phyloP scores from a whole-genome alignment of 2,888 invertebrate genomes.

The Teinopalpus imperialis region DNA sequence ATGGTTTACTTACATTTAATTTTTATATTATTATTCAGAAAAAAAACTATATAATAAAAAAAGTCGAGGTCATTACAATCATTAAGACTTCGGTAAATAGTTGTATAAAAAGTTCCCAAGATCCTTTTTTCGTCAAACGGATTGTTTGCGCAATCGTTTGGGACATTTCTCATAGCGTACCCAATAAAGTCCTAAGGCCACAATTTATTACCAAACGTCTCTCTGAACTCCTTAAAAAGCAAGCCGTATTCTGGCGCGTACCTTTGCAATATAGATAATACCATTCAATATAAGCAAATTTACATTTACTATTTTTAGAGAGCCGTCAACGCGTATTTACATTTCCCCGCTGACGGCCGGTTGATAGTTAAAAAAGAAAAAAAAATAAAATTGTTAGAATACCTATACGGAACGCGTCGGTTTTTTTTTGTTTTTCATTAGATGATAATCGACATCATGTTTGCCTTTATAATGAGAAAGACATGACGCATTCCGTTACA shows the following conservation, averaged over 20 bases:
- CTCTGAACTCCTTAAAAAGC: conserved; percentile 52
- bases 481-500: conserved; percentile 38
- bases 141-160: conserved; percentile 42
- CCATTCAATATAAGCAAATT: conserved; percentile 33
- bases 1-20: conserved; percentile 80
- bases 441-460: neutral
- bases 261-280: conserved; percentile 22
- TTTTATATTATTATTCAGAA: conserved; percentile 78
- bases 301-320: conserved; percentile 46
- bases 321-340: conserved; percentile 55
- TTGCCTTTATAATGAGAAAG: conserved; percentile 5
- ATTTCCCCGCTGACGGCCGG: conserved; percentile 35
- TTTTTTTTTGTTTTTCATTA: neutral
- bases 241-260: conserved; percentile 49
- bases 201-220: conserved; percentile 71
- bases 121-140: conserved; percentile 38
- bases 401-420: conserved; percentile 11
- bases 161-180: conserved; percentile 47
- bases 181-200: conserved; percentile 70
- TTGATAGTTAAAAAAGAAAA: conserved; percentile 14
- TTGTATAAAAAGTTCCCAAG: conserved; percentile 64
- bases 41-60: conserved; percentile 67
- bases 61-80: conserved; percentile 56
- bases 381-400: conserved; percentile 22
- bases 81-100: conserved; percentile 66